These are phyloP conservation scores for Mesorhabditis sp. DNA, from an alignment of 2,888 invertebrate genomes.

Conservation along the genomic window DNA sequence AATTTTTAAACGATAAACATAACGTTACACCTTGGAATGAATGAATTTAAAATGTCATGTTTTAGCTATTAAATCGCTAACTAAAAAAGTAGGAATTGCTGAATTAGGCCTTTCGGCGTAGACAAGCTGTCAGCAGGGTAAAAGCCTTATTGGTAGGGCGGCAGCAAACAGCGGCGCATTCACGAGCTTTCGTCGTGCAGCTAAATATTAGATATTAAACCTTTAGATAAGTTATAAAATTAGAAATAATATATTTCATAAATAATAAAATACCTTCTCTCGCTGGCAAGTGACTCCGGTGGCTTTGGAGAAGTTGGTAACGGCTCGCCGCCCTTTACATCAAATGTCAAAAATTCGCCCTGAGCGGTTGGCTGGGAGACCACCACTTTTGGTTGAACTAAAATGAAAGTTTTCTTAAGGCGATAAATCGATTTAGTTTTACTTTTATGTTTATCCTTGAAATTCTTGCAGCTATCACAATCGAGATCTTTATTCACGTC, in stretches of 20 bases:
- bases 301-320: background rate
- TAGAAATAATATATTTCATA: no score
- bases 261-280: background rate
- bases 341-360: background rate
- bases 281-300: background rate
- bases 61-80: no score
- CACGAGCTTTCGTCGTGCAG: background rate
- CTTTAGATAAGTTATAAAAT: no score
- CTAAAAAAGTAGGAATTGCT: no score
- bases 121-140: background rate
- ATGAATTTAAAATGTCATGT: no score
- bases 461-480: conserved; percentile 2
- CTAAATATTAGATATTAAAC: background rate
- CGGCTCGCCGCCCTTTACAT: conserved; percentile 2
- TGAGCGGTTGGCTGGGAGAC: background rate
- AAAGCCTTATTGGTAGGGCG: background rate
- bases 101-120: background rate
- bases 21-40: no score
- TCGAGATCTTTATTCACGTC: background rate
- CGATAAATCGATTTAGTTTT: background rate
- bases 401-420: background rate
- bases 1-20: no score
- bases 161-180: background rate
- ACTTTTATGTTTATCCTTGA: conserved; percentile 3
- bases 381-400: background rate